phyloP scores from a whole-genome alignment of 2,797 vertebrate species.

The Protosalanx chinensis region DNA sequence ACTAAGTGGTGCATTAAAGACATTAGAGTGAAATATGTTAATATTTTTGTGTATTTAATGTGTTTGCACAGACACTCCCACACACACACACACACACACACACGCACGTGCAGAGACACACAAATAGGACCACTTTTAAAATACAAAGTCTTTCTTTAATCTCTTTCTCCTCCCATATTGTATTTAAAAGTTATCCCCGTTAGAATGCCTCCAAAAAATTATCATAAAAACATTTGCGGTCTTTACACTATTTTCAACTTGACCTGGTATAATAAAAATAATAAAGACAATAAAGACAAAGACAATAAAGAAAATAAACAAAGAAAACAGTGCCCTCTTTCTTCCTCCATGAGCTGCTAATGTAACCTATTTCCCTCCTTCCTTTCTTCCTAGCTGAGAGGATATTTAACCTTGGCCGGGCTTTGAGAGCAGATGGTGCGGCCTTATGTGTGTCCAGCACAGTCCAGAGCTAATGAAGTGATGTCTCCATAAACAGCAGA shows the following conservation, averaged over 20 bases:
- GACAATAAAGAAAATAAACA: too few species aligned
- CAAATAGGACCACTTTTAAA: neutral
- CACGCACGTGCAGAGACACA: slow-evolving; percentile 9
- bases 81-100: neutral
- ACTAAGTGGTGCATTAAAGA: slow-evolving; percentile 40
- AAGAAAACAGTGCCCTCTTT: slow-evolving; percentile 14
- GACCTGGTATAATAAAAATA: too few species aligned
- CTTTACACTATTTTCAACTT: slow-evolving; percentile 22
- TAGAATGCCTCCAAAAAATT: neutral
- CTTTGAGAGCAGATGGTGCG: slow-evolving; percentile 70
- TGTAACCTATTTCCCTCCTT: slow-evolving; percentile 5
- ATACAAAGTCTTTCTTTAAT: neutral
- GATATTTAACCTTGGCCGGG: slow-evolving; percentile 72
- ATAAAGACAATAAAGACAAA: too few species aligned
- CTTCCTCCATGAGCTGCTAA: slow-evolving; percentile 39
- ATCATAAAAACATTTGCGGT: slow-evolving; percentile 19
- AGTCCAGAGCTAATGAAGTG: slow-evolving; percentile 71
- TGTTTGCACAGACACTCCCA: neutral
- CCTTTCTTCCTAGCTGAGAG: slow-evolving; percentile 35
- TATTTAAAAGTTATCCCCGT: neutral
- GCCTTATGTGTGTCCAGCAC: slow-evolving; percentile 68
- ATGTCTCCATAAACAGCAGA: slow-evolving; percentile 78
- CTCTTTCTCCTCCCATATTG: too few species aligned
- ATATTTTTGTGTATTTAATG: slow-evolving; percentile 16
- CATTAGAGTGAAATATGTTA: slow-evolving; percentile 37